Conservation (phyloP, 2,113 vertebrate genomes). For the Pseudorectes ferrugineus region DNA sequence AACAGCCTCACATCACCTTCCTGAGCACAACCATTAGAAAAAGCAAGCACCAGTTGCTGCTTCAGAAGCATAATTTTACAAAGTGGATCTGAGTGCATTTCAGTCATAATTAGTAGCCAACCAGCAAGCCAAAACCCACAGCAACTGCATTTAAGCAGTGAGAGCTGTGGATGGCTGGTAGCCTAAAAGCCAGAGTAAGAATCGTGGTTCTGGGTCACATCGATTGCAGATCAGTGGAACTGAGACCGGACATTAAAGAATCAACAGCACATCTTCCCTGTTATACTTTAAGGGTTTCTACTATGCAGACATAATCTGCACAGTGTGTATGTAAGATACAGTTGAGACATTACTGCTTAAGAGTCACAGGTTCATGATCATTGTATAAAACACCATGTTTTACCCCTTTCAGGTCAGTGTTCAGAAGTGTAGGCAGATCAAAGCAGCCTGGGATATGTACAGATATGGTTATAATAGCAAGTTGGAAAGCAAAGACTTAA, state of each 20-base stretch:
- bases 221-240: neutral
- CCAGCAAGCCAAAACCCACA: neutral
- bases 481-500: neutral
- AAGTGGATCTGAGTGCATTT: neutral
- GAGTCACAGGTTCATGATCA: neutral
- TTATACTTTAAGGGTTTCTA: neutral
- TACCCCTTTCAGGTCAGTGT: neutral
- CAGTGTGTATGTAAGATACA: fast-evolving
- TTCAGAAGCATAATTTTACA: neutral
- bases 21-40: neutral
- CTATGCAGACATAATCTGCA: neutral
- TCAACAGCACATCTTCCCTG: neutral
- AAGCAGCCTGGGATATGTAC: neutral
- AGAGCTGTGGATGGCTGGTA: neutral
- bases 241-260: neutral
- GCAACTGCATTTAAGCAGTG: neutral
- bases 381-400: neutral
- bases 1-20: neutral
- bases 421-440: neutral
- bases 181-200: neutral
- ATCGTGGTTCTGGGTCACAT: neutral
- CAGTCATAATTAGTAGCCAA: neutral
- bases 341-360: neutral
- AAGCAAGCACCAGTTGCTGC: neutral
- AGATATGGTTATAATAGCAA: neutral